Conservation (phyloP, 2,888 invertebrate genomes). For the Isotomurus palustris region DNA sequence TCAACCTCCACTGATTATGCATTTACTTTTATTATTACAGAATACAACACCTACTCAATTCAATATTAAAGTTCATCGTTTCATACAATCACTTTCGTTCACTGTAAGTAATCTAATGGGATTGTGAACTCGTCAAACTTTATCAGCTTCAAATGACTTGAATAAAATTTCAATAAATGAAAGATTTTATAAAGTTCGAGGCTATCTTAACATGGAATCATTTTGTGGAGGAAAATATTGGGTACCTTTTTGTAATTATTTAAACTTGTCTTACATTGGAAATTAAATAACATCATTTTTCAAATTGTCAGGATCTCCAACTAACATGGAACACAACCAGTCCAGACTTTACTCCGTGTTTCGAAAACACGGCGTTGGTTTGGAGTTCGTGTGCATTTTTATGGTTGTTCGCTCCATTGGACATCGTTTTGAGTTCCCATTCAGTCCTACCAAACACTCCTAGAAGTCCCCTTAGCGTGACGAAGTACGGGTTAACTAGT, state of each 20-base stretch:
- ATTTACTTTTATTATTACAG: too few relatives aligned
- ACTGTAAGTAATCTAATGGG: too few relatives aligned
- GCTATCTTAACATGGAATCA: conserved; percentile 30
- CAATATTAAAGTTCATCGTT: too few relatives aligned
- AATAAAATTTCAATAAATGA: too few relatives aligned
- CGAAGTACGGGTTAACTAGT: neutral
- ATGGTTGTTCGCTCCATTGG: conserved; percentile 55
- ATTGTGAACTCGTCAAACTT: too few relatives aligned
- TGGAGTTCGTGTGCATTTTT: conserved; percentile 85
- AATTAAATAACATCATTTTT: neutral
- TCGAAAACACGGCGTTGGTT: conserved; percentile 81
- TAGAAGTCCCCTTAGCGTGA: conserved; percentile 47
- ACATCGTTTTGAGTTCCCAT: conserved; percentile 49
- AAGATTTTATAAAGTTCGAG: too few relatives aligned
- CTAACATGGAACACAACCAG: conserved; percentile 59
- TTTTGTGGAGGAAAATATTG: conserved; percentile 34
- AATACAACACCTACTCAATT: too few relatives aligned
- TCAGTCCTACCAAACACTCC: conserved; percentile 61
- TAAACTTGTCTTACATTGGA: neutral
- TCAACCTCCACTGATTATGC: too few relatives aligned
- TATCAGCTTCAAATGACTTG: too few relatives aligned
- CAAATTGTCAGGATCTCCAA: conserved; percentile 29
- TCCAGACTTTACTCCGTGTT: conserved; percentile 85
- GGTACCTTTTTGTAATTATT: conserved; percentile 22
- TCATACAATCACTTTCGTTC: too few relatives aligned